Base-by-base conservation (phyloP, 2,113 vertebrate species). In the Orycteropus afer region DNA sequence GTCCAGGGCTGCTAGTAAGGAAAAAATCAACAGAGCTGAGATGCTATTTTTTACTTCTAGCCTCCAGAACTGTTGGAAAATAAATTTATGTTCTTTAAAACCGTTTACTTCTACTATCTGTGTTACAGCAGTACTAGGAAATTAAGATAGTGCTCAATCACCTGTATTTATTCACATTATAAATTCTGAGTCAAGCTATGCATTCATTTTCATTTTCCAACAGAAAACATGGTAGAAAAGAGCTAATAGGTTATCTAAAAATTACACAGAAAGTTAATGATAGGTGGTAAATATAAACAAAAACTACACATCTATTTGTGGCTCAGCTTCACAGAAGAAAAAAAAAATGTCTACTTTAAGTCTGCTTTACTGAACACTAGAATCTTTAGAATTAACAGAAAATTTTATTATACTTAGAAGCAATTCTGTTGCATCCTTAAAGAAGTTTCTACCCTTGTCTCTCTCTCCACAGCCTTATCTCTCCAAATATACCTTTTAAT, bases 191-290 rank as follows among this genome's bases (percentile, higher is more conserved):
- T 81, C 57, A 61, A 92, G 45, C 22, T 86, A 23, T 53, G 78
- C 37, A 67, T 86, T 74, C 23, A 67, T 69, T 89, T 20, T 91
- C 76, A 86, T 63, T 91, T 96, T 86, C 25, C 22, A 92, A 59
- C 3, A 61, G 11, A 93, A 94, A 76, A 84, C 57, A 7, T 29
- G 34, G 53, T 71, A 86, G 13, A 47, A 9, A 93, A 15, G 1
- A 45, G 22, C 5, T 85, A 71, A 40, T 42, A n/a, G 17, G 13
- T 32, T 74, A 18, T 65, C 45, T 90, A 27, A 73, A 27, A 82
- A 86, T 86, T 94, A 69, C n/a, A 82, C 1, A 57, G 29, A 4
- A 79, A 67, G 29, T 86, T 86, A 74, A 80, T 13, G 45, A 74
- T 67, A 42, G 14, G 61, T 73, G 4, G 79, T 47, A 94, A 73